Conservation (phyloP, 1,140 invertebrate species). For the Drosophila busckii region DNA sequence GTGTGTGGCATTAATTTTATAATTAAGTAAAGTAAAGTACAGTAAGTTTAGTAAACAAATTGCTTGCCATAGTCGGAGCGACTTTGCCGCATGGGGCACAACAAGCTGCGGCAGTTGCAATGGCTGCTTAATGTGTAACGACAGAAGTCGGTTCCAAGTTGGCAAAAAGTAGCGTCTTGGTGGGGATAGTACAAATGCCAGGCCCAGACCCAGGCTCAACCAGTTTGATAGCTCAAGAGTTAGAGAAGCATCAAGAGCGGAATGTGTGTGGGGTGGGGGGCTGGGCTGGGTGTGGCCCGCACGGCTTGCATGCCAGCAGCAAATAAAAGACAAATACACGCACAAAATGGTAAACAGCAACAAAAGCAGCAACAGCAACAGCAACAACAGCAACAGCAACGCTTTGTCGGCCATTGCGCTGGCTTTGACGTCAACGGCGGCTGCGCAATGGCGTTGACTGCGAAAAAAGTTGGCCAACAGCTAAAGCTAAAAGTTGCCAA, state of each 20-base stretch:
- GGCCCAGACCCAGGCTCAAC: conserved; percentile 14
- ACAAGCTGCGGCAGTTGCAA: neutral
- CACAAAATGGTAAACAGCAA: conserved; percentile 63
- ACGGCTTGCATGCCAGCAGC: conserved; percentile 65
- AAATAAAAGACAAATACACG: conserved; percentile 69
- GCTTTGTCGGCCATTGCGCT: conserved; percentile 64
- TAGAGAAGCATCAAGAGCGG: no score
- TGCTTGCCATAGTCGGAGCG: no score
- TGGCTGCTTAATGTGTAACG: conserved; percentile 60
- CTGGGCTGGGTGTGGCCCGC: conserved; percentile 8
- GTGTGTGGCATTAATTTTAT: no score
- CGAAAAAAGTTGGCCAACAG: neutral
- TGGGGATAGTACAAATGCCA: conserved; percentile 9
- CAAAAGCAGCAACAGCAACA: conserved; percentile 11
- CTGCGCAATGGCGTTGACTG: conserved; percentile 58
- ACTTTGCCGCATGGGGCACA: neutral
- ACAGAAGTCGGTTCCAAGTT: conserved; percentile 62
- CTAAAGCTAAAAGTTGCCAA: conserved; percentile 10
- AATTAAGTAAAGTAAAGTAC: no score
- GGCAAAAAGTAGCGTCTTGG: conserved; percentile 22
- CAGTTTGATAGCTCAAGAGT: conserved; percentile 19
- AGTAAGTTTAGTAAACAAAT: no score
- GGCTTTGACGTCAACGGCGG: conserved; percentile 39
- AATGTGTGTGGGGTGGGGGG: neutral
- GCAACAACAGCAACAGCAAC: conserved; percentile 17